These are phyloP conservation scores for Mormyrus hasselquistii DNA, from an alignment of 2,797 vertebrate genomes.

Conservation along the genomic window DNA sequence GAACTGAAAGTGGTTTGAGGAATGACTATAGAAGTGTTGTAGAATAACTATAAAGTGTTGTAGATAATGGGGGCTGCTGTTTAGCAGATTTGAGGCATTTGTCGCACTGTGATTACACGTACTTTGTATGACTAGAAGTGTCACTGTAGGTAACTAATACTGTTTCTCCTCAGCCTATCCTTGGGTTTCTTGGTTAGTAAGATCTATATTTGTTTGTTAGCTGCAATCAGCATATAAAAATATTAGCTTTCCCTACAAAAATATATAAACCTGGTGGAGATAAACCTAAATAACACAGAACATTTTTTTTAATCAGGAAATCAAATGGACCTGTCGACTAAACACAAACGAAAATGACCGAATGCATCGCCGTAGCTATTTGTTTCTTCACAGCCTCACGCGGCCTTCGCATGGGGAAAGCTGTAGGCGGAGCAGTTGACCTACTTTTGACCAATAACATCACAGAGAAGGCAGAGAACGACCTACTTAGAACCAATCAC, in stretches of 20 bases:
- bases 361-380: conserved; percentile 21
- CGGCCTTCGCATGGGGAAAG: conserved; percentile 57
- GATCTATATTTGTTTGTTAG: not conserved
- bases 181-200: not conserved
- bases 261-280: not conserved
- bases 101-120: not conserved
- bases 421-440: conserved; percentile 75
- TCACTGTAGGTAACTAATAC: not conserved
- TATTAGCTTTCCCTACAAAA: not conserved
- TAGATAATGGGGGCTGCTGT: not conserved
- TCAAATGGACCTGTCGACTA: not conserved
- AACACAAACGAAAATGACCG: conserved; percentile 43
- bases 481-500: conserved; percentile 73
- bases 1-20: not conserved
- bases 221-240: not conserved
- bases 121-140: not conserved
- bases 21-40: not conserved
- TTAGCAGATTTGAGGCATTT: not conserved
- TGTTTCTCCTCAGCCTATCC: not conserved
- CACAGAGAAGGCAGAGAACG: conserved; percentile 56
- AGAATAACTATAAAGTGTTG: not conserved
- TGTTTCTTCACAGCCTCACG: conserved; percentile 52
- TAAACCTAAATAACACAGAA: not conserved
- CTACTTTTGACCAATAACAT: conserved; percentile 77
- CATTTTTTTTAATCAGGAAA: not conserved